Percentiles rank a stretch among this genome's conserved stretches.
Conservation (phyloP, 2,113 vertebrate species). For the Epinephelus fuscoguttatus region DNA sequence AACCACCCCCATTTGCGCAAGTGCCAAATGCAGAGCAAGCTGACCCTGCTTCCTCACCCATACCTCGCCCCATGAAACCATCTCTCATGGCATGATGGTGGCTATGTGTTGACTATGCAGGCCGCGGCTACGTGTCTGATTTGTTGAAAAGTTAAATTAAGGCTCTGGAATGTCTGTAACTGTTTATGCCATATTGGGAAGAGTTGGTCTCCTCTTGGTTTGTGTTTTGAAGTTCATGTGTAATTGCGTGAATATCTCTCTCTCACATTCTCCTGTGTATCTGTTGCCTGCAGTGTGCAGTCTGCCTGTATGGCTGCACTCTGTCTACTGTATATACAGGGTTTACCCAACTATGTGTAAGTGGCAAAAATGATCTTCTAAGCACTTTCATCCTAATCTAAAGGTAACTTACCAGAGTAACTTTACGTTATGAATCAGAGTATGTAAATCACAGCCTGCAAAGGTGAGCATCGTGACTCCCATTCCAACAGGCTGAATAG, state of each 20-base stretch:
- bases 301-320: background rate
- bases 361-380: background rate
- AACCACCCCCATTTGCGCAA: conserved; percentile 45
- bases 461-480: conserved; percentile 32
- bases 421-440: conserved; percentile 26
- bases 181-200: conserved; percentile 56
- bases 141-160: conserved; percentile 76
- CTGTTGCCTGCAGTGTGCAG: background rate
- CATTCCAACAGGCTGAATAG: background rate
- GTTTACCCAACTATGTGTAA: background rate
- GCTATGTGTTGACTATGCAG: conserved; percentile 62
- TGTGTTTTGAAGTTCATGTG: background rate
- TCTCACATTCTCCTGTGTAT: background rate
- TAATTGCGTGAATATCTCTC: background rate
- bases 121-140: conserved; percentile 47
- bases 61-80: conserved; percentile 26
- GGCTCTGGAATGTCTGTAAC: conserved; percentile 62
- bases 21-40: conserved; percentile 76
- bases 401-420: background rate
- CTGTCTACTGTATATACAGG: background rate
- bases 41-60: conserved; percentile 54
- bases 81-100: conserved; percentile 40
- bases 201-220: conserved; percentile 11
- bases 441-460: conserved; percentile 21
- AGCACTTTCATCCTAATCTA: background rate